Percentiles rank a stretch among this genome's conserved stretches.
Conservation (phyloP, 2,888 invertebrate species). For the Penaeus monodon region DNA sequence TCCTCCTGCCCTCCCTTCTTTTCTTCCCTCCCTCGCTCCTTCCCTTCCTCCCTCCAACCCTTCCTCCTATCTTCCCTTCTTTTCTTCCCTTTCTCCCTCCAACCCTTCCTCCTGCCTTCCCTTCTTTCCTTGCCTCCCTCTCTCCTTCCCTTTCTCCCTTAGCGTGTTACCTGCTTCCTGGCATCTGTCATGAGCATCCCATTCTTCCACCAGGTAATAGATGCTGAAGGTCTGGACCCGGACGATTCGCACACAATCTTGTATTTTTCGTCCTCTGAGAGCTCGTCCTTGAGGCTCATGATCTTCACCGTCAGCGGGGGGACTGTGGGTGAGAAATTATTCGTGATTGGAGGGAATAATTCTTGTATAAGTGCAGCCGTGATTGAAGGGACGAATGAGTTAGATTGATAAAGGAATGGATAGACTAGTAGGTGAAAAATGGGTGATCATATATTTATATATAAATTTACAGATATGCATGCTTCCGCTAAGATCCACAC, state of each 20-base stretch:
- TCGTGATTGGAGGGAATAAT: too few species aligned
- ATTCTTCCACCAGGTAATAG: conserved; percentile 52
- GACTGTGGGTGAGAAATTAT: neutral
- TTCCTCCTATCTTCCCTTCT: neutral
- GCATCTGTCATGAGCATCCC: conserved; percentile 51
- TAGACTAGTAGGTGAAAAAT: too few species aligned
- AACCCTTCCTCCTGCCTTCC: neutral
- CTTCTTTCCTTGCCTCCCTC: neutral
- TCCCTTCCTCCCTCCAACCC: too few species aligned
- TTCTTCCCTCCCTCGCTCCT: too few species aligned
- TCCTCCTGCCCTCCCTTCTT: too few species aligned
- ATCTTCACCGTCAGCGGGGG: conserved; percentile 40
- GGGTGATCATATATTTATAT: too few species aligned
- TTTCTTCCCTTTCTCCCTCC: neutral
- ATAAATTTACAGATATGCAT: too few species aligned
- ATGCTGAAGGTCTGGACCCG: conserved; percentile 29
- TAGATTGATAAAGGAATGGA: too few species aligned
- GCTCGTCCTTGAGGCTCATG: conserved; percentile 5
- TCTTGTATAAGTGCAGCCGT: too few species aligned
- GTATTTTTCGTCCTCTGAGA: conserved; percentile 33
- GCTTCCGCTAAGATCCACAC: rapidly evolving
- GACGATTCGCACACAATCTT: conserved; percentile 43
- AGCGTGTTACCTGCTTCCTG: conserved; percentile 25
- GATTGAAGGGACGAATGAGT: too few species aligned
- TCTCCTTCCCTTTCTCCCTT: neutral